These are phyloP conservation scores for Drosophila subpulchrella DNA, from an alignment of 1,140 invertebrate genomes.

Conservation along the genomic window DNA sequence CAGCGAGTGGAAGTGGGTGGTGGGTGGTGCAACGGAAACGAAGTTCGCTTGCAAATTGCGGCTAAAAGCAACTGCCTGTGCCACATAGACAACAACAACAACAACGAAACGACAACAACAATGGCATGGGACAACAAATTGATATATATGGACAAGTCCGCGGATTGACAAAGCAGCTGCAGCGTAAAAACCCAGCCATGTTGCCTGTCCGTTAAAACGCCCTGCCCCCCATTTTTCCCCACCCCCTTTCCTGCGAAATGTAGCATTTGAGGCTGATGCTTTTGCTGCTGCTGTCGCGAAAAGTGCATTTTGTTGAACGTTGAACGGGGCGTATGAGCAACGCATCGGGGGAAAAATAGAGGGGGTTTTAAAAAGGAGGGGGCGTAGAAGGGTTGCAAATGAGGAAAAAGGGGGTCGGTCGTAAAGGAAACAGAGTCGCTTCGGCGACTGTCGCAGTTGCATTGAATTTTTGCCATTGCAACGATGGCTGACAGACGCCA, in stretches of 20 bases:
- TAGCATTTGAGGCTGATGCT: constrained; percentile 56
- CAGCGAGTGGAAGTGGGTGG: constrained; percentile 8
- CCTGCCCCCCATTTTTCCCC: not conserved
- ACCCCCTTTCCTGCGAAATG: constrained; percentile 53
- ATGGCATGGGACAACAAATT: constrained; percentile 71
- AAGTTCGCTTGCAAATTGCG: constrained; percentile 64
- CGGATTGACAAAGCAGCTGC: constrained; percentile 78
- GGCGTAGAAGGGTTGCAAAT: constrained; percentile 1
- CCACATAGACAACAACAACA: constrained; percentile 15
- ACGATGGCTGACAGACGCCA: constrained; percentile 57
- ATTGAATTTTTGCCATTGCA: constrained; percentile 63
- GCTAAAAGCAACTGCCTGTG: constrained; percentile 60
- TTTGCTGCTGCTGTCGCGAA: constrained; percentile 60
- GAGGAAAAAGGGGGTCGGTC: not conserved
- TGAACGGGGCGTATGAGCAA: constrained; percentile 67
- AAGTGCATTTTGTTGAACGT: constrained; percentile 68
- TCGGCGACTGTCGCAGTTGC: constrained; percentile 55
- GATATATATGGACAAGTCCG: constrained; percentile 76
- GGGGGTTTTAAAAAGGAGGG: not conserved
- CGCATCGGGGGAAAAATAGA: constrained; percentile 48
- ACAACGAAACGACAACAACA: constrained; percentile 23
- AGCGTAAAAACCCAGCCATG: constrained; percentile 71
- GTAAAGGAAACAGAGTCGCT: constrained; percentile 38
- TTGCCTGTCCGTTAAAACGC: constrained; percentile 56
- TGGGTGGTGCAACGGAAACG: constrained; percentile 33